Base-by-base conservation (phyloP, 1,140 invertebrate genomes). In the Drosophila arawakana region DNA sequence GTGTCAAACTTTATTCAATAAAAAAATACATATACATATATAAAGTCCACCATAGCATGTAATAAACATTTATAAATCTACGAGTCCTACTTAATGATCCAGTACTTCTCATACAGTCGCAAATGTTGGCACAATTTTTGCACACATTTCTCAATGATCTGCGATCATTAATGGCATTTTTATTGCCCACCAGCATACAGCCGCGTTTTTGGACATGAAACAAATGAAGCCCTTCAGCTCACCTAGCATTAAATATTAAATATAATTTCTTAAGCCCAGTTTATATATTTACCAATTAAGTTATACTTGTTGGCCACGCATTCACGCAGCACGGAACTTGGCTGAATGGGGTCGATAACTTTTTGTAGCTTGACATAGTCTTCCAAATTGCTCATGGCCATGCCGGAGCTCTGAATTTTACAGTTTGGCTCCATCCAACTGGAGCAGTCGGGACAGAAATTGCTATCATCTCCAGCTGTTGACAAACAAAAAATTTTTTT, bases 281-380 rank as follows among this genome's bases (percentile, higher is more conserved):
- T 18, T 18, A 9, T 9, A 9, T 47, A 59, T 15, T 54, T 54
- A 65, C 61, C 61, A 25, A 11, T 21, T 10, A 65, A 6, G 18
- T 35, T 65, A 0, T 13, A 21, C 13, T 43, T 7, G 4, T 25
- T n/a, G 3, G 10, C 13, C n/a, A 65, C n/a, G 21, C 37, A 39
- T 9, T 39, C 15, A 0, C 5, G 11, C 0, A 44, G 3, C 6
- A 5, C 25, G 6, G 25, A 0, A 3, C 4, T 30, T 11, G 39
- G 11, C 18, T 65, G 10, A 11, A n/a, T 7, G 1, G 1, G 0
- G 3, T 65, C 61, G n/a, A 9, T 2, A 7, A 43, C 3, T 9
- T 44, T 54, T 2, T 18, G 13, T 11, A 65, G 21, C 13, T 54
- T 65, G 3, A 1, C 0, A 1, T 25, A 1, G 13, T 62, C 60